Evolutionary conservation across 1,140 invertebrate genomes (phyloP).

Genomic region (Bombus huntii): DNA sequence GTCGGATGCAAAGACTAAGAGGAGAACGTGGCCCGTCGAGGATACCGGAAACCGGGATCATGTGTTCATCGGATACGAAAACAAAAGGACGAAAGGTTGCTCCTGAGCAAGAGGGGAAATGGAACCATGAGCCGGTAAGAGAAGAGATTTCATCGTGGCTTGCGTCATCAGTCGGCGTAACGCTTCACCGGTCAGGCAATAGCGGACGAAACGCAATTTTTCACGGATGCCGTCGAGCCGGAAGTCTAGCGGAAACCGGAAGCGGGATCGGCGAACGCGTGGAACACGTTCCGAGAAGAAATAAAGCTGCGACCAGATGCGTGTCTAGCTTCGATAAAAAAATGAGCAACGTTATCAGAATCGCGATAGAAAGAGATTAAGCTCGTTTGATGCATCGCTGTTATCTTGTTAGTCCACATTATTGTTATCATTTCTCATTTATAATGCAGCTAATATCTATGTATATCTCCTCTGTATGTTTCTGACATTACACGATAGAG

Average conservation of each 20-base stretch:
- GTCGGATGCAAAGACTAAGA: slow-evolving; percentile 32
- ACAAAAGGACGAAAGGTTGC: slow-evolving; percentile 24
- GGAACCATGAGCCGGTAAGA: slow-evolving; percentile 2
- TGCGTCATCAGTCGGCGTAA: slow-evolving; percentile 57
- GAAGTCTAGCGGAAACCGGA: slow-evolving; percentile 70
- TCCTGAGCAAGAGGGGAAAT: neutral
- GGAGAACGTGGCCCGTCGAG: slow-evolving; percentile 2
- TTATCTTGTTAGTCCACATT: slow-evolving; percentile 38
- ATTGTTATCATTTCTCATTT: slow-evolving; percentile 47
- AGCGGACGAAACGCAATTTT: slow-evolving; percentile 70
- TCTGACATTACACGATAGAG: neutral
- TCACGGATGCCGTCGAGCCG: slow-evolving; percentile 63
- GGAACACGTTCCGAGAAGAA: slow-evolving; percentile 51
- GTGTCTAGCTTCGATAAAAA: slow-evolving; percentile 14
- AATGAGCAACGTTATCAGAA: slow-evolving; percentile 38
- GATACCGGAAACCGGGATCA: slow-evolving; percentile 16
- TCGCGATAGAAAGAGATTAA: slow-evolving; percentile 47
- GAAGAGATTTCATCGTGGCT: slow-evolving; percentile 44
- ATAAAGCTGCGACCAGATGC: slow-evolving; percentile 16
- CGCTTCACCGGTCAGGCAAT: slow-evolving; percentile 30
- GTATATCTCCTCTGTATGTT: neutral
- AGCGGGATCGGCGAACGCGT: slow-evolving; percentile 57
- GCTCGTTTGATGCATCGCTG: slow-evolving; percentile 43
- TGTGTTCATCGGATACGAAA: neutral
- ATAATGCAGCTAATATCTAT: slow-evolving; percentile 20